These are phyloP conservation scores for Danaus melanippus DNA, from an alignment of 1,140 invertebrate species.

Conservation along the genomic window DNA sequence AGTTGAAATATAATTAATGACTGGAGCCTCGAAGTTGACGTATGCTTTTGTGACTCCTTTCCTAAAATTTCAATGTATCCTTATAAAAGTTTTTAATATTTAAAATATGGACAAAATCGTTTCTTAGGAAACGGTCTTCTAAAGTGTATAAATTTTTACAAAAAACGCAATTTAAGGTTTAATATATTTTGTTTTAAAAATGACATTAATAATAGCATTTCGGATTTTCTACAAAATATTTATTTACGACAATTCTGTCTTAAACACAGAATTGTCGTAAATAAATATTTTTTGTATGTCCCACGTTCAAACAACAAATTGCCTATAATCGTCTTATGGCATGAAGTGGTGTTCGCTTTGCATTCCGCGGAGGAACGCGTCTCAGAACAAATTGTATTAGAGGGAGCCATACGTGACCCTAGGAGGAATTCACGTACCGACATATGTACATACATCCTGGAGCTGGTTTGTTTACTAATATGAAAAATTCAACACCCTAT, in stretches of 20 bases:
- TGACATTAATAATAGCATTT: no score
- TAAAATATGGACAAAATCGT: no score
- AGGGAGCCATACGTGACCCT: conserved; percentile 56
- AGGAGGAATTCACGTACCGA: conserved; percentile 41
- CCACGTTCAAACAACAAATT: conserved; percentile 23
- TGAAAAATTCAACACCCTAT: conserved; percentile 41
- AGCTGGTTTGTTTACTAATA: conserved; percentile 33
- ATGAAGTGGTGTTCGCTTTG: conserved; percentile 53
- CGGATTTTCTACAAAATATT: conserved; percentile 14
- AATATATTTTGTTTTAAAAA: conserved; percentile 8
- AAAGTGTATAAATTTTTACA: background rate
- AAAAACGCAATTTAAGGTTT: conserved; percentile 18
- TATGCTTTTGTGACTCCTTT: no score
- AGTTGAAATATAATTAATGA: no score
- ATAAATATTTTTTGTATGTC: conserved; percentile 20
- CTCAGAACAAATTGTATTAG: conserved; percentile 65
- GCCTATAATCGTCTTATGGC: conserved; percentile 54
- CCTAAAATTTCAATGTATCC: no score
- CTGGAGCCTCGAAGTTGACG: no score
- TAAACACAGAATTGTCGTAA: no score
- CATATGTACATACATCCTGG: conserved; percentile 34
- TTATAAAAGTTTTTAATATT: no score
- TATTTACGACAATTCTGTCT: conserved; percentile 1
- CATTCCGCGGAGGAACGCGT: conserved; percentile 52
- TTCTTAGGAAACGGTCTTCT: no score